Evolutionary conservation across 2,113 vertebrate species (phyloP).

Genomic region (Vidua chalybeata): DNA sequence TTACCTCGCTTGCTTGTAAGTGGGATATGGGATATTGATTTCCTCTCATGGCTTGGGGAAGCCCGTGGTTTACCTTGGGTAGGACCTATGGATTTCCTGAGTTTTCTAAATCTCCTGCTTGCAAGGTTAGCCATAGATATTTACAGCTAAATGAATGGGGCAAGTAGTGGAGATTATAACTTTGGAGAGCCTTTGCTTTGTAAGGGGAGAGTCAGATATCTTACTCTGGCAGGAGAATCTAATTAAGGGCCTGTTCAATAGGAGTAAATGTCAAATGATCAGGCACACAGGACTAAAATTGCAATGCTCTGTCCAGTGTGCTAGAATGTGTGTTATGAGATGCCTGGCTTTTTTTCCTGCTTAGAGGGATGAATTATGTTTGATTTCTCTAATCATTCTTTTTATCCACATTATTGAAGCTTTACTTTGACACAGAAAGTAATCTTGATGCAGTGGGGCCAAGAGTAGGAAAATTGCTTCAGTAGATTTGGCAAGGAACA

Average conservation of each 20-base stretch:
- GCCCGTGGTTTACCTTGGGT: neutral
- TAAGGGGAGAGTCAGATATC: neutral
- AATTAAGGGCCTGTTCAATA: slow-evolving; percentile 38
- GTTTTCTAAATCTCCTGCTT: slow-evolving; percentile 32
- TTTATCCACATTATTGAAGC: neutral
- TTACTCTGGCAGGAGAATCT: slow-evolving; percentile 3
- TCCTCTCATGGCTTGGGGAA: neutral
- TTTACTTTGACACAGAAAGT: slow-evolving; percentile 11
- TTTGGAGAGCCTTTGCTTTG: neutral
- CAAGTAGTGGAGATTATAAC: neutral
- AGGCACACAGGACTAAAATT: neutral
- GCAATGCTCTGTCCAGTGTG: neutral
- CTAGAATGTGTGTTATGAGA: neutral
- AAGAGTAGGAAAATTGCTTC: neutral
- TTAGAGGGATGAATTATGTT: neutral
- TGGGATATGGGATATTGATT: slow-evolving; percentile 5
- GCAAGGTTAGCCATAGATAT: slow-evolving; percentile 30
- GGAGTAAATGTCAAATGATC: slow-evolving; percentile 24
- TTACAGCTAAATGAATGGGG: slow-evolving; percentile 13
- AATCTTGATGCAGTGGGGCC: neutral
- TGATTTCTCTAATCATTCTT: neutral
- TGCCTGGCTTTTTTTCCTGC: neutral
- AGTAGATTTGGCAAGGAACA: neutral
- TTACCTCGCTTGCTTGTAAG: neutral
- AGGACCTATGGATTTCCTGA: slow-evolving; percentile 32